A percentile compares a stretch with the other conserved stretches of the same genome.
These are phyloP conservation scores for Cacoxenus indagator DNA, from an alignment of 2,888 invertebrate genomes.

Conservation along the genomic window DNA sequence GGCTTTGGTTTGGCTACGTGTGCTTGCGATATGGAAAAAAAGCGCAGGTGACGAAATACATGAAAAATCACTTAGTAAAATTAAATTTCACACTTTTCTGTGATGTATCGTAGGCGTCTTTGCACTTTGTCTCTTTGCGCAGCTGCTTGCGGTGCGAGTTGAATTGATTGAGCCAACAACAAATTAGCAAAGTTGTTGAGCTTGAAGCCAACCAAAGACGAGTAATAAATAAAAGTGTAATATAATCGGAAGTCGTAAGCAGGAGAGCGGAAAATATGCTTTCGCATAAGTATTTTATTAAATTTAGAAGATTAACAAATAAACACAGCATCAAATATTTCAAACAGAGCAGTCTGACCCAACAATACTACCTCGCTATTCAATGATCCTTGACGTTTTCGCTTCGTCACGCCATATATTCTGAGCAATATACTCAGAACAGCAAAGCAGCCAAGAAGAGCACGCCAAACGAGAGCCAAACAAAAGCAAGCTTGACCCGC, in stretches of 20 bases:
- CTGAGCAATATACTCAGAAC: too few species aligned
- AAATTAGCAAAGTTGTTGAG: background rate
- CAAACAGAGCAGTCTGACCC: background rate
- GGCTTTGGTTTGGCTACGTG: too few species aligned
- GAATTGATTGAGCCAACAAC: background rate
- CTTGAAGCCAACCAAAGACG: background rate
- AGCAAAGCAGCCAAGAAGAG: conserved; percentile 26
- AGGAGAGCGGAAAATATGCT: background rate
- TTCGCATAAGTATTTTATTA: too few species aligned
- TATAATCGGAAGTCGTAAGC: background rate
- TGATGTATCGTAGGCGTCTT: conserved; percentile 47
- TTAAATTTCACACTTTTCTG: conserved; percentile 64
- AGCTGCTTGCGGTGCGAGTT: conserved; percentile 3
- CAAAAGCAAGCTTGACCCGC: conserved; percentile 34
- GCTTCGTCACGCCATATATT: conserved; percentile 26
- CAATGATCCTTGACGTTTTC: conserved; percentile 43
- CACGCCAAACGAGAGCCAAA: conserved; percentile 34
- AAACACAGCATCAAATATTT: background rate
- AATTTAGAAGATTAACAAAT: conserved; percentile 4
- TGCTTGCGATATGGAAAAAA: conserved; percentile 41
- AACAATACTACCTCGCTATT: conserved; percentile 9
- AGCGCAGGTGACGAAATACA: conserved; percentile 65
- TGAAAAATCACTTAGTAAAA: conserved; percentile 62
- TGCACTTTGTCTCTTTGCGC: conserved; percentile 30
- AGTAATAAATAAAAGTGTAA: background rate